Conservation (phyloP, 1,140 invertebrate genomes). For the Gerris buenoi region DNA sequence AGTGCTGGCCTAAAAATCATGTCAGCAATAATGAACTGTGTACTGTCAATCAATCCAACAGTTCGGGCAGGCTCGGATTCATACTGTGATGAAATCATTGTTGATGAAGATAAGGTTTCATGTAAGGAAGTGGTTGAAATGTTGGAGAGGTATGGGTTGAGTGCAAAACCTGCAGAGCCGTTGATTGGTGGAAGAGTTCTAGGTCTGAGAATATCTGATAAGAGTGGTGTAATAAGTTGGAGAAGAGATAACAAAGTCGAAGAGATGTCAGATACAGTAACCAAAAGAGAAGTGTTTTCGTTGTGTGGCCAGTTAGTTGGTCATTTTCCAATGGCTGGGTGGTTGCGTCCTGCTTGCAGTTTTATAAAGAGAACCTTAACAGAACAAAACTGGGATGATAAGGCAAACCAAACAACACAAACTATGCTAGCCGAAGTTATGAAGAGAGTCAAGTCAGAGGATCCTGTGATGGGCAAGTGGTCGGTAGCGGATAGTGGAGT, state of each 20-base stretch:
- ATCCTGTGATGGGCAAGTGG: not conserved
- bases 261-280: not conserved
- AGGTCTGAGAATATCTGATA: not conserved
- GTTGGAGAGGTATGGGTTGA: not conserved
- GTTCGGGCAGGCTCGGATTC: not conserved
- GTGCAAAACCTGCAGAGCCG: not conserved
- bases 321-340: slow-evolving; percentile 5
- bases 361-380: slow-evolving; percentile 5
- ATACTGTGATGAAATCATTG: not conserved
- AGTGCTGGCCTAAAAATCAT: slow-evolving; percentile 6
- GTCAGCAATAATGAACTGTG: not conserved
- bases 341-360: slow-evolving; percentile 7
- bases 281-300: slow-evolving; percentile 6
- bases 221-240: not conserved
- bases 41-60: not conserved
- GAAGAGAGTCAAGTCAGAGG: not conserved
- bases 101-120: not conserved
- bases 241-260: slow-evolving; percentile 8
- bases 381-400: slow-evolving; percentile 4
- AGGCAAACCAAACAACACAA: not conserved
- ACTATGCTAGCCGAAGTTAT: not conserved
- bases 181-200: not conserved
- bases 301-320: slow-evolving; percentile 7
- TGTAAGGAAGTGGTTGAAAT: not conserved
- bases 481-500: not conserved